Percentiles rank a stretch among this genome's conserved stretches.
Conservation (phyloP, 2,888 invertebrate genomes). For the Adelognathus sp. region DNA sequence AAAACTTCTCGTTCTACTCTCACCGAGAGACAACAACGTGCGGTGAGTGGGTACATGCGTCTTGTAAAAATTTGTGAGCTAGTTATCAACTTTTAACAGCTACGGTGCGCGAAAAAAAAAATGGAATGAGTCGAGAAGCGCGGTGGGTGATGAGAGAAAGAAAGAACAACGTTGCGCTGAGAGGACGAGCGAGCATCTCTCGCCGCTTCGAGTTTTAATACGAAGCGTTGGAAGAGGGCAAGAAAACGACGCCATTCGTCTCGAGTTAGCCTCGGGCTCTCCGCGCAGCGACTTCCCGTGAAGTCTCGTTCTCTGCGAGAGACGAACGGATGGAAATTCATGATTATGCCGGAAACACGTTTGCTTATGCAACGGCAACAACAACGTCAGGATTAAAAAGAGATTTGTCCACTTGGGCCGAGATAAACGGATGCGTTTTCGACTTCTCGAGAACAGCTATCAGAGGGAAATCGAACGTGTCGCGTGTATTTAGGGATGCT, state of each 20-base stretch:
- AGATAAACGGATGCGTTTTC: constrained; percentile 16
- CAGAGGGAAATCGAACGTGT: background rate
- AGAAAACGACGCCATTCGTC: constrained; percentile 4
- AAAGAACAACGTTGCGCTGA: constrained; percentile 8
- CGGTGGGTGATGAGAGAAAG: constrained; percentile 19
- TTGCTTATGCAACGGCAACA: background rate
- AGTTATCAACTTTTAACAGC: constrained; percentile 54
- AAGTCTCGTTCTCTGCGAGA: constrained; percentile 38
- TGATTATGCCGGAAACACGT: constrained; percentile 32
- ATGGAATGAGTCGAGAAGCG: background rate
- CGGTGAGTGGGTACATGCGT: constrained; percentile 3
- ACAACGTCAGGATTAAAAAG: background rate
- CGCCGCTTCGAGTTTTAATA: constrained; percentile 28
- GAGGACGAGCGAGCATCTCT: constrained; percentile 9
- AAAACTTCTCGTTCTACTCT: constrained; percentile 39
- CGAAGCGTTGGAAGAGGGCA: background rate
- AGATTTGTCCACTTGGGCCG: background rate
- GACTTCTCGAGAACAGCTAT: no score
- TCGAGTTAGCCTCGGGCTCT: constrained; percentile 4
- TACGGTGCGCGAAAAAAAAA: background rate
- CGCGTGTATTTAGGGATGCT: constrained; percentile 25
- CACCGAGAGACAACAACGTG: constrained; percentile 11
- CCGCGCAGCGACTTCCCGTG: constrained; percentile 4
- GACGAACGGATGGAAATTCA: constrained; percentile 56
- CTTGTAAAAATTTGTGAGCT: constrained; percentile 45